phyloP scores from a whole-genome alignment of 1,140 invertebrate species.

The Propsilocerus akamusi region DNA sequence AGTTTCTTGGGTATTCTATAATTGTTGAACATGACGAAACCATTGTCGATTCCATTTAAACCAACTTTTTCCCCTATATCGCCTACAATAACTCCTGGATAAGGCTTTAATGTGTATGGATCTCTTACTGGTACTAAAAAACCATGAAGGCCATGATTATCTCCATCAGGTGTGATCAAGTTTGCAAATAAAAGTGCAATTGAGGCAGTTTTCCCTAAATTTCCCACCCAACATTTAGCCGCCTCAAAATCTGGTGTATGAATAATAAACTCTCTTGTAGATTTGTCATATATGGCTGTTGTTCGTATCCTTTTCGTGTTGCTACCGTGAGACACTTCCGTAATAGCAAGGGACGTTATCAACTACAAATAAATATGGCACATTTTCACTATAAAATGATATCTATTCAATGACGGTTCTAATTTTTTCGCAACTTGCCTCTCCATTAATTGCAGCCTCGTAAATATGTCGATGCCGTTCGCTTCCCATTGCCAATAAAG shows the following conservation, averaged over 20 bases:
- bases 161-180: constrained; percentile 48
- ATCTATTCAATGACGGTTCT: constrained; percentile 5
- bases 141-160: constrained; percentile 71
- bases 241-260: constrained; percentile 87
- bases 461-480: constrained; percentile 53
- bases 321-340: constrained; percentile 85
- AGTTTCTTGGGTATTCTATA: constrained; percentile 64
- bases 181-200: constrained; percentile 81
- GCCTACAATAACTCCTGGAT: constrained; percentile 47
- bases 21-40: constrained; percentile 73
- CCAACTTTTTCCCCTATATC: constrained; percentile 83
- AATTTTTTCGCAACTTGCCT: constrained; percentile 28
- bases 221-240: constrained; percentile 88
- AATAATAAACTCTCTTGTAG: constrained; percentile 63
- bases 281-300: constrained; percentile 68
- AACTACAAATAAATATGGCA: constrained; percentile 20
- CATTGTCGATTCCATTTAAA: constrained; percentile 80
- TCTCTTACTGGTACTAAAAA: constrained; percentile 71
- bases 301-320: constrained; percentile 84
- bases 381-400: constrained; percentile 2
- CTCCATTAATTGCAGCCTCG: constrained; percentile 42
- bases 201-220: constrained; percentile 76
- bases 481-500: constrained; percentile 52
- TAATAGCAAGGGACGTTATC: constrained; percentile 70
- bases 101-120: constrained; percentile 47